Percentiles rank a stretch among this genome's conserved stretches.
Conservation (phyloP, 2,113 vertebrate genomes). For the Microtus pennsylvanicus region DNA sequence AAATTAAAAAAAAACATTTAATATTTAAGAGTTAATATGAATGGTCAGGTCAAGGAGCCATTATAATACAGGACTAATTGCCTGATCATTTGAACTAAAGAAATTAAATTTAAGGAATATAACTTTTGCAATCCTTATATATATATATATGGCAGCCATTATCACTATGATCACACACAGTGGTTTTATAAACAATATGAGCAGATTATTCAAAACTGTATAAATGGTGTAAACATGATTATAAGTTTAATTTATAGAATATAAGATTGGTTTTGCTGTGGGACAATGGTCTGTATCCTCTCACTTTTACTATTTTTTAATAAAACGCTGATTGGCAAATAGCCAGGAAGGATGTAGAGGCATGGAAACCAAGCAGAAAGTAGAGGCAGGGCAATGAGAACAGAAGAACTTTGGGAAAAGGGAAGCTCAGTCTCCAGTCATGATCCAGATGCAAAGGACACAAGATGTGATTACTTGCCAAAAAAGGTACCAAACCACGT, state of each 20-base stretch:
- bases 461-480: too few species aligned
- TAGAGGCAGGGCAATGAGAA: too few species aligned
- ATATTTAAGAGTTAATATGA: not conserved
- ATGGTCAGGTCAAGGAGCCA: not conserved
- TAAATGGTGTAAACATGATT: not conserved
- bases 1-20: not conserved
- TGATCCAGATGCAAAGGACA: too few species aligned
- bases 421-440: too few species aligned
- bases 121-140: not conserved
- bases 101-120: not conserved
- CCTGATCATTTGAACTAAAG: not conserved
- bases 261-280: too few species aligned
- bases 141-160: not conserved
- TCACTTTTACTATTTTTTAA: too few species aligned
- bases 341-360: too few species aligned
- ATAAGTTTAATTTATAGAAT: not conserved
- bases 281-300: too few species aligned
- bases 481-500: too few species aligned
- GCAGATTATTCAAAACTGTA: not conserved
- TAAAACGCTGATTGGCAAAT: too few species aligned
- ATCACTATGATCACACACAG: not conserved
- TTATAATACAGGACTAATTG: not conserved
- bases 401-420: too few species aligned
- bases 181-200: not conserved
- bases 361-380: too few species aligned